A percentile compares a stretch with the other conserved stretches of the same genome.
Evolutionary conservation across 2,888 invertebrate genomes (phyloP).

Genomic region (Agelastica alni): DNA sequence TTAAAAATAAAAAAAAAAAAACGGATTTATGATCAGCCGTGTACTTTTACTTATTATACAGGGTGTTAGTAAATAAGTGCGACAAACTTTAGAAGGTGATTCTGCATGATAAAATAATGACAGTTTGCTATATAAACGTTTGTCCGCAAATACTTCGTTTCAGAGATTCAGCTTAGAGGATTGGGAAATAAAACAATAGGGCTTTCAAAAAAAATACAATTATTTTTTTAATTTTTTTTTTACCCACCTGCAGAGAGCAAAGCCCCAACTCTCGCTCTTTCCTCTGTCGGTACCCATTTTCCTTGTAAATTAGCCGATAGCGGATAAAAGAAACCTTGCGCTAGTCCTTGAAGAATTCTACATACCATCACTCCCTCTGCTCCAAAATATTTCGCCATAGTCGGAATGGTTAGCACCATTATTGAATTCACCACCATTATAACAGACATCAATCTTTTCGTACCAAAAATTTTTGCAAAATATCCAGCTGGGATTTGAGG

Average conservation of each 20-base stretch:
- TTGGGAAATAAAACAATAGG: no score
- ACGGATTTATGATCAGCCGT: no score
- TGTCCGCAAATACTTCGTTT: no score
- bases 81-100: no score
- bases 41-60: no score
- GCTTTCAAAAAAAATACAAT: no score
- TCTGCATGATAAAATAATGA: no score
- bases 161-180: no score
- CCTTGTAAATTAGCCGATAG: slow-evolving; percentile 59
- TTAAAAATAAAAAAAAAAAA: no score
- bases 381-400: slow-evolving; percentile 3
- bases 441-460: background rate
- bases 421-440: background rate
- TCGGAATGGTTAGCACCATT: background rate
- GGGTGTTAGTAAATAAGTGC: no score
- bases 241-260: slow-evolving; percentile 64
- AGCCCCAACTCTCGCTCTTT: slow-evolving; percentile 70
- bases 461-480: background rate
- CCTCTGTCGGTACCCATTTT: slow-evolving; percentile 74
- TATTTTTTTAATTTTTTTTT: no score
- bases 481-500: slow-evolving; percentile 4
- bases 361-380: slow-evolving; percentile 14
- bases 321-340: slow-evolving; percentile 66
- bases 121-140: no score
- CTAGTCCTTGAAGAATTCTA: slow-evolving; percentile 33